Base-by-base conservation (phyloP, 2,113 vertebrate genomes). In the Accipiter cooperii region DNA sequence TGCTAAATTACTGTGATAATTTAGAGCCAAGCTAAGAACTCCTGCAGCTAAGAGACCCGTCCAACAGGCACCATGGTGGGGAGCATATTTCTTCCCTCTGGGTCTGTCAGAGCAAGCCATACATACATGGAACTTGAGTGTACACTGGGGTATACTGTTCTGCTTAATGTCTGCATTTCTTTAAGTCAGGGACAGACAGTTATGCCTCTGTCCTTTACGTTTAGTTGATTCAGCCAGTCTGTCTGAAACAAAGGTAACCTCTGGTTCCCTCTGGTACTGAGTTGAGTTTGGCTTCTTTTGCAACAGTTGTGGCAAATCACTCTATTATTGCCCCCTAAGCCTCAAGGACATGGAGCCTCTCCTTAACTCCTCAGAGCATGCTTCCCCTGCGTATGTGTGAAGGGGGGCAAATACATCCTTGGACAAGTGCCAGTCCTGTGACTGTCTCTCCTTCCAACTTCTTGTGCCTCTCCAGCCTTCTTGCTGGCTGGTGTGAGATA, bases 351-450 rank as follows among this genome's bases (percentile, higher is more conserved):
- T 7, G 19, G 24, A 83, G 20, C 24, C 10, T 42, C 40, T 73
- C 31, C 42, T 61, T 77, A 55, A 65, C 7, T 73, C 20, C 20
- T 47, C 47, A 63, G 60, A 42, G 12, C 17, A 6, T 17, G 5
- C 33, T 28, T 49, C 12, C 24, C 22, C 17, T 55, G 24, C 5
- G 0, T 38, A 17, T 55, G 8, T 36, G 19, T 15, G 28, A 11
- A 11, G 17, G 13, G 5, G 8, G 21, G 10, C 21, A 33, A 42
- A 70, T 52, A 7, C 15, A 28, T 60, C 34, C 70, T n/a, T 60
- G 51, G 36, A 40, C 19, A 0, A 0, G 34, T 36, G 17, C 24
- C n/a, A 31, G 17, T 5, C 28, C 49, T 1, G 0, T n/a, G 36
- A 26, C 20, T 81, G 46, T 52, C 51, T 17, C 15, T 28, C 51